Percentiles rank a stretch among this genome's conserved stretches.
Evolutionary conservation across 2,113 vertebrate species (phyloP).

Genomic region (Eira barbara): DNA sequence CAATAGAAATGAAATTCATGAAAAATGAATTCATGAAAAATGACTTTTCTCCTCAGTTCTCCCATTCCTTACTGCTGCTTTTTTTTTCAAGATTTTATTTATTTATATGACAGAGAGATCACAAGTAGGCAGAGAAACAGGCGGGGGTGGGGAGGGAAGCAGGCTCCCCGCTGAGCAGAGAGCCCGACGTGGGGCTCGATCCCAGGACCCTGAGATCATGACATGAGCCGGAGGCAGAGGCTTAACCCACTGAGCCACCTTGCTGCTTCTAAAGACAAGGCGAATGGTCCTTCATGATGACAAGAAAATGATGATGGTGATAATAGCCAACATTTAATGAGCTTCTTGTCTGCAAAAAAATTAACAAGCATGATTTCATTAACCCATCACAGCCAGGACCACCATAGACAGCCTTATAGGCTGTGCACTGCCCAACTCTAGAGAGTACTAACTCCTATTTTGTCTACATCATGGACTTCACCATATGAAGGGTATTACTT

Average conservation of each 20-base stretch:
- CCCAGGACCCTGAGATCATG: no score
- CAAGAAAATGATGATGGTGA: neutral
- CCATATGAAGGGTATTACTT: neutral
- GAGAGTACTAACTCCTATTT: no score
- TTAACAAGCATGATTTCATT: neutral
- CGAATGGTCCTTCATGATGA: neutral
- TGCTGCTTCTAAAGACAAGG: neutral
- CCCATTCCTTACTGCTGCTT: neutral
- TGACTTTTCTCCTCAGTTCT: neutral
- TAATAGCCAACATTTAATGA: neutral
- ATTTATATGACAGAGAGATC: no score
- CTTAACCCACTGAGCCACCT: neutral
- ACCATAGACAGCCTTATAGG: neutral
- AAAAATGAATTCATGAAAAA: constrained; percentile 8
- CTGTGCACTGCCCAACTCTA: neutral
- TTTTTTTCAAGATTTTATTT: no score
- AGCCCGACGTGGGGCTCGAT: no score
- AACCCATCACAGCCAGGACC: neutral
- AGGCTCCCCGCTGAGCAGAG: no score
- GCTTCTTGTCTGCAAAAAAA: neutral
- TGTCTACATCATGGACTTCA: fast-evolving
- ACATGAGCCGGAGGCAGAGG: no score
- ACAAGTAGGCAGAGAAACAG: no score
- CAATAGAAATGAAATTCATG: neutral
- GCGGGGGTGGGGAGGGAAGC: no score